These are phyloP conservation scores for Metridium senile DNA, from an alignment of 92 coral and sea anemone species.

Conservation along the genomic window DNA sequence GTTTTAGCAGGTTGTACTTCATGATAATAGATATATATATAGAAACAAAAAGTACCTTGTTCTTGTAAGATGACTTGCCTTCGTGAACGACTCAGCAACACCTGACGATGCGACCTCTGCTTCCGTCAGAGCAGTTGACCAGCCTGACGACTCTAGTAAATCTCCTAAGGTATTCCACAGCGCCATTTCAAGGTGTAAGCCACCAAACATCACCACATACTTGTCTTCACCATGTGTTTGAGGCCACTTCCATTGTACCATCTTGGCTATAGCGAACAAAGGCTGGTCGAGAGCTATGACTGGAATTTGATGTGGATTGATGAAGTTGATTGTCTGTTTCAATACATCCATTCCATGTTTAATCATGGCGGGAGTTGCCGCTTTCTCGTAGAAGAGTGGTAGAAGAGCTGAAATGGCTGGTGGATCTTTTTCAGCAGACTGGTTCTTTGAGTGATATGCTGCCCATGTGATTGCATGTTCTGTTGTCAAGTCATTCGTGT, in stretches of 20 bases:
- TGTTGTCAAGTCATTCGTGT: slow-evolving; percentile 2
- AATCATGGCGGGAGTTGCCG: slow-evolving; percentile 62
- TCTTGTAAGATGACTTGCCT: slow-evolving; percentile 48
- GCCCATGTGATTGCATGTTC: slow-evolving; percentile 46
- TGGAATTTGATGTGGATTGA: slow-evolving; percentile 55
- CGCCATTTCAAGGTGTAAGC: too few species aligned
- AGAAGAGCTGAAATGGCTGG: slow-evolving; percentile 54
- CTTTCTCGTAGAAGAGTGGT: slow-evolving; percentile 36
- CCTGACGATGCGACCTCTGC: slow-evolving; percentile 58
- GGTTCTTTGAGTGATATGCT: slow-evolving; percentile 44
- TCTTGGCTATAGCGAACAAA: slow-evolving; percentile 58
- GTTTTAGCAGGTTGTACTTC: too few species aligned
- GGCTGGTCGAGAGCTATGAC: slow-evolving; percentile 62
- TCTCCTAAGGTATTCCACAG: slow-evolving; percentile 60
- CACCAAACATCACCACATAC: slow-evolving; percentile 65
- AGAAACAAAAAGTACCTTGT: slow-evolving; percentile 18
- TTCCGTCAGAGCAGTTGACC: too few species aligned
- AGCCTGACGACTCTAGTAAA: slow-evolving; percentile 65
- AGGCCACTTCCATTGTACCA: slow-evolving; percentile 73
- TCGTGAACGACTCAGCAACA: slow-evolving; percentile 64
- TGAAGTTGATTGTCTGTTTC: slow-evolving; percentile 24
- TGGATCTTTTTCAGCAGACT: slow-evolving; percentile 28
- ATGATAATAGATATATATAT: too few species aligned
- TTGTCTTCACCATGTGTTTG: slow-evolving; percentile 55
- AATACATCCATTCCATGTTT: slow-evolving; percentile 67